Evolutionary conservation across 2,797 vertebrate species (phyloP).

Genomic region (Sebastes miniatus): DNA sequence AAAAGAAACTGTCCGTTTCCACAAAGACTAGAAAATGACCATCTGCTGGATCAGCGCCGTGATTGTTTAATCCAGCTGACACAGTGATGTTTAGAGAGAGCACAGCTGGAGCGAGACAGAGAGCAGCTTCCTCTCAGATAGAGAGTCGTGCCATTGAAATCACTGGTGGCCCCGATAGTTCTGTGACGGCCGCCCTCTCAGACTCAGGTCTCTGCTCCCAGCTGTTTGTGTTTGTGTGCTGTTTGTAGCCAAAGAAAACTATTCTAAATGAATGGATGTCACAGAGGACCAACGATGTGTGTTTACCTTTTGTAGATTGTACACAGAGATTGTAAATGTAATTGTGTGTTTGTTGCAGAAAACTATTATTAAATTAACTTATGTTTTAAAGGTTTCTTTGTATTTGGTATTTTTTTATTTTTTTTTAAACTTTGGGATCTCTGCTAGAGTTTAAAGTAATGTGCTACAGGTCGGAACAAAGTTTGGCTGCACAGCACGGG

Average conservation of each 20-base stretch:
- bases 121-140: not conserved
- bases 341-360: slow-evolving; percentile 46
- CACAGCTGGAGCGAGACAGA: slow-evolving; percentile 36
- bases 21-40: not conserved
- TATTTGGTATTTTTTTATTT: not conserved
- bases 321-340: slow-evolving; percentile 31
- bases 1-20: not conserved
- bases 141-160: not conserved
- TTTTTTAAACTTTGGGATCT: not conserved
- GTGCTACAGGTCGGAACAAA: not conserved
- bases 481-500: not conserved
- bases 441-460: not conserved
- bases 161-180: not conserved
- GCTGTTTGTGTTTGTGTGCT: slow-evolving; percentile 25
- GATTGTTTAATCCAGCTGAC: slow-evolving; percentile 16
- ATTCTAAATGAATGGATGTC: slow-evolving; percentile 26
- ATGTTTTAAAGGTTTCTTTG: slow-evolving; percentile 9
- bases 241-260: slow-evolving; percentile 68
- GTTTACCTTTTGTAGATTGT: slow-evolving; percentile 52
- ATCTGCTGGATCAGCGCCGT: not conserved
- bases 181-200: not conserved
- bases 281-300: slow-evolving; percentile 33
- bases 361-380: slow-evolving; percentile 51
- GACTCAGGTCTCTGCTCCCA: slow-evolving; percentile 16
- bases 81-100: slow-evolving; percentile 50